Conservation (phyloP, 1,140 invertebrate species). For the Sycophila sp. region DNA sequence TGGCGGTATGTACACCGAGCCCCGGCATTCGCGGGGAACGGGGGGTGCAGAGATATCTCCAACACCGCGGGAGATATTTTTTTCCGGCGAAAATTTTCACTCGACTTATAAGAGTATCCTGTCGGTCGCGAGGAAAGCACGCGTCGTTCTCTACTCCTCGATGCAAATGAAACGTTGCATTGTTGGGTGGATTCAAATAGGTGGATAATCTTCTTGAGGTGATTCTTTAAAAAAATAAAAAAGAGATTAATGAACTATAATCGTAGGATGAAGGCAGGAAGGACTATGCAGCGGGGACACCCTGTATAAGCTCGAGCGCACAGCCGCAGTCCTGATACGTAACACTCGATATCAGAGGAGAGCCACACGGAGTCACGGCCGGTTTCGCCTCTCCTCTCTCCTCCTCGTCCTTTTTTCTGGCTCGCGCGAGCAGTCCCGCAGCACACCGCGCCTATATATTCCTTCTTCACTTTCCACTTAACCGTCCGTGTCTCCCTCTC, state of each 20-base stretch:
- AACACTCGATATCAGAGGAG: slow-evolving; percentile 44
- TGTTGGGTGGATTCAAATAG: no score
- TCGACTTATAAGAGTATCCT: no score
- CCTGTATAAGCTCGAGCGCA: not conserved
- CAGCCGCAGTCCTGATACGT: slow-evolving; percentile 39
- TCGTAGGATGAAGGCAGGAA: not conserved
- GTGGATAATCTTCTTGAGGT: not conserved
- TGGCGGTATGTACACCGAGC: not conserved
- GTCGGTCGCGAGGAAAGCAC: no score
- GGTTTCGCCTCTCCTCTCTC: slow-evolving; percentile 30
- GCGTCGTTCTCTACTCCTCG: no score
- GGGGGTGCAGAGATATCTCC: no score
- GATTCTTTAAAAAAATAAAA: not conserved
- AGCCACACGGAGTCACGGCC: slow-evolving; percentile 41
- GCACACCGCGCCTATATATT: not conserved
- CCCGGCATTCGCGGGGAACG: no score
- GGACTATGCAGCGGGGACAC: not conserved
- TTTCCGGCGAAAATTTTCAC: no score
- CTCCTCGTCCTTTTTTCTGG: not conserved
- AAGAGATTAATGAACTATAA: not conserved
- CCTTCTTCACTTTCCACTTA: slow-evolving; percentile 11
- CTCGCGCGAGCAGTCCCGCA: no score
- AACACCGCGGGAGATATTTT: no score
- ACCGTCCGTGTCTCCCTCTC: not conserved
- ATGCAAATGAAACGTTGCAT: no score